phyloP scores from a whole-genome alignment of 2,888 invertebrate genomes.

The Athripsodes cinereus region DNA sequence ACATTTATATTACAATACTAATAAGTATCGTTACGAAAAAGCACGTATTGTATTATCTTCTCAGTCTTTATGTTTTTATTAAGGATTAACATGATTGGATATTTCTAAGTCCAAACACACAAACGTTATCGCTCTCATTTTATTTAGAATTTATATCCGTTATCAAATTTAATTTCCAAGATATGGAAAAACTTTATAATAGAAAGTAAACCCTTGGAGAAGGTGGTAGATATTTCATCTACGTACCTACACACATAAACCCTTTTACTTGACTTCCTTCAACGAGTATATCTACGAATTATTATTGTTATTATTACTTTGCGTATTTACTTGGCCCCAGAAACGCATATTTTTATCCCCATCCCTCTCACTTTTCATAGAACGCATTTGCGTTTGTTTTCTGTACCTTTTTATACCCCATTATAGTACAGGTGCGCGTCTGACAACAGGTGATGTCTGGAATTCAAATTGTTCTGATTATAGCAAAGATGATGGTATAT shows the following conservation, averaged over 20 bases:
- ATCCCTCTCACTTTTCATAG: not conserved
- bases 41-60: too few species aligned
- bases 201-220: not conserved
- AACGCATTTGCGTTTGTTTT: not conserved
- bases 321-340: not conserved
- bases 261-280: conserved; percentile 1
- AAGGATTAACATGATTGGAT: too few species aligned
- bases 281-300: not conserved
- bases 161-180: not conserved
- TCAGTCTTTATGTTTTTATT: too few species aligned
- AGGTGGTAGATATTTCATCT: too few species aligned
- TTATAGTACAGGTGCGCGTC: not conserved
- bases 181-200: not conserved
- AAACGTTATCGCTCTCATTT: not conserved
- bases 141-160: not conserved
- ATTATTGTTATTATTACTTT: too few species aligned
- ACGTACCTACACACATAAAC: too few species aligned
- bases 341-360: not conserved
- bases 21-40: too few species aligned
- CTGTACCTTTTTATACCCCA: not conserved
- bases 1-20: too few species aligned
- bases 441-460: not conserved
- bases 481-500: not conserved
- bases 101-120: too few species aligned
- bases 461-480: conserved; percentile 1